Conservation (phyloP, 1,140 invertebrate species). For the Nephotettix cincticeps region DNA sequence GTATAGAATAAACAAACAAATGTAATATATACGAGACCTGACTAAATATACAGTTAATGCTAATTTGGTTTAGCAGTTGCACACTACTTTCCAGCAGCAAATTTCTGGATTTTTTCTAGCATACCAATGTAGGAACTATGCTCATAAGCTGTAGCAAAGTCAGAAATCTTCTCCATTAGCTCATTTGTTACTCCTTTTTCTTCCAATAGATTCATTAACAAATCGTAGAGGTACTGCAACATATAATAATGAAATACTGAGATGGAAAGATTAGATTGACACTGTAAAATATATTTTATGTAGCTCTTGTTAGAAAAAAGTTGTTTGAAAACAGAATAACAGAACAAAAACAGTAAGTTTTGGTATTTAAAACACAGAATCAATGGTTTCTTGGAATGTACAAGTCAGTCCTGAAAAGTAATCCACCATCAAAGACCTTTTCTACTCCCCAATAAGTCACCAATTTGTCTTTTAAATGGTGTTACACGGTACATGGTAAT, state of each 20-base stretch:
- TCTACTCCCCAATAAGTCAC: no score
- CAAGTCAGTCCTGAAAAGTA: no score
- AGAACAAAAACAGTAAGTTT: no score
- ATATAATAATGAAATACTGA: no score
- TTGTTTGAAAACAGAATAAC: no score
- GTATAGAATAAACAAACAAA: not conserved
- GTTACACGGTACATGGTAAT: no score
- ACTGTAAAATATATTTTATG: not conserved
- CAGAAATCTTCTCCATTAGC: conserved; percentile 82
- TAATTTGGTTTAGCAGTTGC: not conserved
- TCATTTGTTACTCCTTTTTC: conserved; percentile 91
- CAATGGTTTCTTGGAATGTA: no score
- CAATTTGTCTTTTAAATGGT: no score
- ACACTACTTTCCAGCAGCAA: conserved; percentile 65
- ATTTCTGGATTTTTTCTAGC: conserved; percentile 81
- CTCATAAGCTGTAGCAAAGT: conserved; percentile 87
- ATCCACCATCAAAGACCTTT: no score
- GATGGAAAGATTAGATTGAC: no score
- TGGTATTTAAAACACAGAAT: no score
- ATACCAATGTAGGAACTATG: conserved; percentile 84
- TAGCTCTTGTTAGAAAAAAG: not conserved
- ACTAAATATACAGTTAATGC: not conserved
- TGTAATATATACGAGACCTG: not conserved
- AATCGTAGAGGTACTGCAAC: conserved; percentile 87
- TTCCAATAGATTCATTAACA: conserved; percentile 90